Base-by-base conservation (phyloP, 2,797 vertebrate genomes). In the Sebastes minor region DNA sequence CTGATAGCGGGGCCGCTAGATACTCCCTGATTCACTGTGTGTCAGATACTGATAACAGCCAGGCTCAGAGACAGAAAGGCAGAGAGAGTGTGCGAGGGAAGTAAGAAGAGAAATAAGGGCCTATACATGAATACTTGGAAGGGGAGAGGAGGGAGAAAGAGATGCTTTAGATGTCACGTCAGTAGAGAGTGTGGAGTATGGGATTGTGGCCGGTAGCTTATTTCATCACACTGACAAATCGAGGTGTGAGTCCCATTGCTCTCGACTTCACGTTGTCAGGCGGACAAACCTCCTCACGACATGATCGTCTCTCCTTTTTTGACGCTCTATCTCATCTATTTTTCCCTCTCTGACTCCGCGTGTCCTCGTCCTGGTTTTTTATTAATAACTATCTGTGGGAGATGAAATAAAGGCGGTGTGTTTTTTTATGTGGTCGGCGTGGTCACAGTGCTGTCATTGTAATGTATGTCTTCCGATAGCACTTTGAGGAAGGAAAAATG, bases 11-110 rank as follows among this genome's bases (percentile, higher is more conserved):
- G 86, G 86, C 89, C 86, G 93, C 91, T 80, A 95, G 94, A 95
- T 95, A 95, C 95, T 95, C 92, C 90, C 92, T 94, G 95, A 95
- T 95, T 95, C 94, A 92, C 94, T 92, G 92, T 80, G 91, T 95
- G 95, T 95, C 95, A 95, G 95, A 96, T 95, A 86, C 93, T 89
- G 95, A 95, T 96, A 95, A 96, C 90, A 70, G 49, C 38, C 35
- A 76, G 85, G 86, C 85, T 88, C 74, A 2, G 67, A 62, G 84
- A 80, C 81, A 81, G 85, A 82, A 80, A 80, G 85, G 72, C 73
- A 38, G 70, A 64, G 81, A 71, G 80, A 79, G 83, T 77, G 23
- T 70, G 88, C 7, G 75, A 80, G 80, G 56, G 81, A 79, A 82
- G 81, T 62, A 13, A 32, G 86, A 68, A 74, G 85, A 92, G 87